Evolutionary conservation across 2,888 invertebrate genomes (phyloP), one percentile per base, ranked within the genome.

Genomic region (Ypsolopha scabrella): DNA sequence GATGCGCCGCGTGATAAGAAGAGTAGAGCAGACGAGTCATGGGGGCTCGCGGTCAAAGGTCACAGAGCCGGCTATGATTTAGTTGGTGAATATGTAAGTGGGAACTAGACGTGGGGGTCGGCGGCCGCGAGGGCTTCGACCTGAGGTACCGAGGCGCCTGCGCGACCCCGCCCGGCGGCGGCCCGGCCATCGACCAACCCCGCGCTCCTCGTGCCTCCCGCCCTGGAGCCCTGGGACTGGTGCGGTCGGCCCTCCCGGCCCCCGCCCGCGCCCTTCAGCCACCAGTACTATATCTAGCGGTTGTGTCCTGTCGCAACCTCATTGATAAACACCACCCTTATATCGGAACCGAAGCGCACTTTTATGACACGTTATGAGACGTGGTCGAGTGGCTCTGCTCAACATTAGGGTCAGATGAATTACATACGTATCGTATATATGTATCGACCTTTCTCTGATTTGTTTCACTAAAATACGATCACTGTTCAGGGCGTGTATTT

Each of bases 41-140:
- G 24, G 24, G 24, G 38, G 37, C 6, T 9, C 24, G 48, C 37
- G 38, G 39, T 48, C 34, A 48, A 48, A 48, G 39, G 38, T 39
- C 38, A 48, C 24, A 38, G 48, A 13, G 13, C 46, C 35, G 48
- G 48, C 39, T 48, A 38, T 48, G 48, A 36, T 48, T 37, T 48
- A 13, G 36, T 37, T 48, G 14, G 11, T 37, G 13, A 37, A 48
- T 62, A 67, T 68, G 64, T 65, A 63, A 67, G 66, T 65, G 61
- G 65, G 64, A 64, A 70, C 72, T 75, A 75, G 75, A 73, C 68
- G 58, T 62, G 62, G 72, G 72, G 85, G 82, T 82, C 81, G 80
- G 75, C 73, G 80, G 76, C 77, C 81, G 76, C 65, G 74, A 80
- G 81, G 78, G 72, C 80, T 77, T 75, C 77, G 81, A 80, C 80